Base-by-base conservation (phyloP, 2,888 invertebrate genomes). In the Caenorhabditis japonica region DNA sequence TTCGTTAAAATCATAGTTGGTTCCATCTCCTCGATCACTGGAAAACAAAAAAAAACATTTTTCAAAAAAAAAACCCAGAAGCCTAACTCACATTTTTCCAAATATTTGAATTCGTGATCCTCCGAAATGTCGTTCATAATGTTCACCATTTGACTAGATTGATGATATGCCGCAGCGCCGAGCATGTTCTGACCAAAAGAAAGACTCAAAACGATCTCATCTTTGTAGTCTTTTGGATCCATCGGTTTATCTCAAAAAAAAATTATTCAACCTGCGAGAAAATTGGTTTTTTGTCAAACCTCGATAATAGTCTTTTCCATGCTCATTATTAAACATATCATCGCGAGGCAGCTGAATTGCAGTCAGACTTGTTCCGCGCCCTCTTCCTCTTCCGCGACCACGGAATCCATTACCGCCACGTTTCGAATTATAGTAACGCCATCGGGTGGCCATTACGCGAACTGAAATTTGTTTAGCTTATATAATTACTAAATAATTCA, bases 111-210 rank as follows among this genome's bases (percentile, higher is more conserved):
- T 30, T 83, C 80, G n/a, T 66, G 62, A 49, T 77, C 80, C 49
- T 84, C 84, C 8, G 77, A 66, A 3, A 78, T 69, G 60, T 85
- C 85, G 52, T 76, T 75, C 58, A 85, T 52, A 4, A 82, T 47
- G 43, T 75, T 59, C 2, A 84, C 43, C 8, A 71, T 59, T 13
- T 73, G 55, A 38, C 15, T 51, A 2, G 53, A 44, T 38, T 80
- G 78, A 13, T 77, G 68, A 47, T 80, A 80, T 23, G 69, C 58
- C 4, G 80, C 78, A 12, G 80, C 78, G 21, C 77, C 80, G 12
- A 80, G 55, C 27, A 38, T 44, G 4, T 68, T 64, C 33, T 61
- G 76, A n/a, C 39, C 46, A 23, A 52, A 62, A 4, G 71, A 71
- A 30, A 64, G 19, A 27, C 62, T 62, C 27, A 71, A 39, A 12